phyloP scores from a whole-genome alignment of 2,888 invertebrate species.

The Drosophila vallismaia region DNA sequence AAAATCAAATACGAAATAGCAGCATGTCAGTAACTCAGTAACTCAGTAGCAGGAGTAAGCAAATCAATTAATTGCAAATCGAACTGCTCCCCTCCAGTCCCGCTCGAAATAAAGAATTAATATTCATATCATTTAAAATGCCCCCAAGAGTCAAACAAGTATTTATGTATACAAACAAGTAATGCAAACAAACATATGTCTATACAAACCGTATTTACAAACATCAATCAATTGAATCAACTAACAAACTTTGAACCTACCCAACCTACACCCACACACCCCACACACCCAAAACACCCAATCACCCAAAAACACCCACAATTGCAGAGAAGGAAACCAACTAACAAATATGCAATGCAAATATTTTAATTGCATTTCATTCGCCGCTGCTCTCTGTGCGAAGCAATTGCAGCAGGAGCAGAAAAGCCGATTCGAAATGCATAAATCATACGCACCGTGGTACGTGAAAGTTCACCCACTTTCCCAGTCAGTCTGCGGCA shows the following conservation, averaged over 20 bases:
- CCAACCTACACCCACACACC: background rate
- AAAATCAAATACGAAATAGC: slow-evolving; percentile 42
- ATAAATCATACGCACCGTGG: slow-evolving; percentile 70
- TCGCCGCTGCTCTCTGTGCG: slow-evolving; percentile 48
- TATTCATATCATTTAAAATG: slow-evolving; percentile 65
- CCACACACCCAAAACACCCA: slow-evolving; percentile 3
- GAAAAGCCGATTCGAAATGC: slow-evolving; percentile 34
- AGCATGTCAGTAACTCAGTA: slow-evolving; percentile 34
- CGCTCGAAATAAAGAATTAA: slow-evolving; percentile 43
- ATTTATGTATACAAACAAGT: slow-evolving; percentile 58
- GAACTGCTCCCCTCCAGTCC: slow-evolving; percentile 6
- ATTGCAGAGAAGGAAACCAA: slow-evolving; percentile 40
- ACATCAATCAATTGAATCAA: slow-evolving; percentile 64
- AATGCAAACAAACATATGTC: slow-evolving; percentile 49
- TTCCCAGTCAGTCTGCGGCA: slow-evolving; percentile 5
- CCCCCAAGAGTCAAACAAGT: slow-evolving; percentile 52
- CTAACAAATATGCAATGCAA: slow-evolving; percentile 64
- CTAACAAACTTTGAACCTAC: slow-evolving; percentile 37
- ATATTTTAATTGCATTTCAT: slow-evolving; percentile 74
- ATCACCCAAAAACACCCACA: slow-evolving; percentile 10
- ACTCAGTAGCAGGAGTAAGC: slow-evolving; percentile 6
- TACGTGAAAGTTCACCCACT: slow-evolving; percentile 12
- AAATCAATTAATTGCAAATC: slow-evolving; percentile 35
- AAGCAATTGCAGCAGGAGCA: slow-evolving; percentile 43
- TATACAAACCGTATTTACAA: slow-evolving; percentile 46